Evolutionary conservation across 2,797 vertebrate genomes (phyloP), one percentile per base, ranked within the genome.

Genomic region (Enteromius argenteus): DNA sequence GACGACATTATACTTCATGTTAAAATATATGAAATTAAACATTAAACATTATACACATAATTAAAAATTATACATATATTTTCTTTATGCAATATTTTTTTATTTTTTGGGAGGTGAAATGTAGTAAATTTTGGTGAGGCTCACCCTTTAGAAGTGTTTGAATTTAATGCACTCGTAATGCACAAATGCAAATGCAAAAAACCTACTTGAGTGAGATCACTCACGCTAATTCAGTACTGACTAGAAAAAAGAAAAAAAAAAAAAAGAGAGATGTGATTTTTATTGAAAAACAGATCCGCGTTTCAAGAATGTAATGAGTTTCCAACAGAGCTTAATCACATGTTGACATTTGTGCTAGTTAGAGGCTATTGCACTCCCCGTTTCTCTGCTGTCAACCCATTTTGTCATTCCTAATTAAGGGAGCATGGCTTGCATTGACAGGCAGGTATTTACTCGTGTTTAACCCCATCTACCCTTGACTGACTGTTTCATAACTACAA

Each of bases 361-460:
- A 87, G 62, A 81, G 84, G 84, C 71, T 78, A 71, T 42, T 30
- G 83, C 51, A 23, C 76, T 86, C 71, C 9, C 46, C 2, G 74
- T 78, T 83, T 67, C 74, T 84, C 58, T 73, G 60, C 69, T 74
- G 72, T 49, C 32, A 64, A 77, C 74, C 80, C 79, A 68, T 85
- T 87, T 83, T 84, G 84, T 86, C 82, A 73, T 87, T 86, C 67
- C 68, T 74, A 86, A 87, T 88, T 87, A 92, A 90, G 93, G 90
- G 91, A 93, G 93, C 93, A 93, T 91, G 92, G 89, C 92, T 76
- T 80, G 76, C 90, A 89, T 91, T 93, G 94, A 94, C 93, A 94
- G 92, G 90, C 92, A 95, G 93, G 92, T 93, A 94, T 92, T 94
- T 94, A 92, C 92, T 93, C 53, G 39, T 94, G 89, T 91, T 95